A percentile compares a stretch with the other conserved stretches of the same genome.
Evolutionary conservation across 1,140 invertebrate genomes (phyloP).

Genomic region (Halotydeus destructor): DNA sequence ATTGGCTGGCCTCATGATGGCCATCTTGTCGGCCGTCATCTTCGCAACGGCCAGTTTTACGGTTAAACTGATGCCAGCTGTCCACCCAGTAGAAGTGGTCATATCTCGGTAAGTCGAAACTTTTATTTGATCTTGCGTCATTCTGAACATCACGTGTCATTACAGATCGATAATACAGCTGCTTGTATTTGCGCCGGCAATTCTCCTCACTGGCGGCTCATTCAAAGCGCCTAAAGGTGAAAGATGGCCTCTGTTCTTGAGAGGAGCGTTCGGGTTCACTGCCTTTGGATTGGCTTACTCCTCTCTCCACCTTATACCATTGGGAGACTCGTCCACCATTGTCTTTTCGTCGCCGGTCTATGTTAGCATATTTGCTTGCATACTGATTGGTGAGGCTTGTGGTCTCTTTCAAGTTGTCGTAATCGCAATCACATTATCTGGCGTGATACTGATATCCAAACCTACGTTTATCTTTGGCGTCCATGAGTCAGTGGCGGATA

Average conservation of each 20-base stretch:
- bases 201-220: too few relatives aligned
- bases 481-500: too few relatives aligned
- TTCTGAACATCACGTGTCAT: too few relatives aligned
- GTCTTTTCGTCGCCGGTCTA: constrained; percentile 34
- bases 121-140: too few relatives aligned
- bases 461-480: constrained; percentile 29
- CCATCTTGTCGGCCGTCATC: too few relatives aligned
- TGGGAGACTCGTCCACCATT: constrained; percentile 34
- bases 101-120: constrained; percentile 1
- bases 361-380: constrained; percentile 30
- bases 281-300: background rate
- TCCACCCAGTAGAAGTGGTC: too few relatives aligned
- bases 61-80: too few relatives aligned
- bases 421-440: constrained; percentile 26
- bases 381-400: constrained; percentile 32
- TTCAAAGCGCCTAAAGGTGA: too few relatives aligned
- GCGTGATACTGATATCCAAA: constrained; percentile 29
- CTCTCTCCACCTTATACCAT: constrained; percentile 36
- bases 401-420: constrained; percentile 29
- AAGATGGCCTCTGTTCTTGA: too few relatives aligned
- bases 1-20: background rate
- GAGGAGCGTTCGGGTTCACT: background rate
- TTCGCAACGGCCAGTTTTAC: too few relatives aligned
- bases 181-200: too few relatives aligned
- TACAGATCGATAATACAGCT: too few relatives aligned